Evolutionary conservation across 2,888 invertebrate species (phyloP).

Genomic region (Hyalella azteca): DNA sequence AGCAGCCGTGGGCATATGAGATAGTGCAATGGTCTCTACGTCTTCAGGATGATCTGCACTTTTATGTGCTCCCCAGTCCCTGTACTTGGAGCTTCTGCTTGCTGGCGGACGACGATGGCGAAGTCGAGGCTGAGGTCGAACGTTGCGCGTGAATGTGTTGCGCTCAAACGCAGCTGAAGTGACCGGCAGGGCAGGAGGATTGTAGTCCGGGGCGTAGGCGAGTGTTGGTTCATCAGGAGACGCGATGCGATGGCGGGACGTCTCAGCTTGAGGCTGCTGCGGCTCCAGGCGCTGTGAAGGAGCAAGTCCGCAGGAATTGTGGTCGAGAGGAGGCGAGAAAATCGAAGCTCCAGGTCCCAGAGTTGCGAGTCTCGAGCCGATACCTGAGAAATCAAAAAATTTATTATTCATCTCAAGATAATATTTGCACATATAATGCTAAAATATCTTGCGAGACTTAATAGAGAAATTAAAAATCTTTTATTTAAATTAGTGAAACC

Average conservation of each 20-base stretch:
- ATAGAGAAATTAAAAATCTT: too few relatives aligned
- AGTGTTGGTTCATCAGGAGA: background rate
- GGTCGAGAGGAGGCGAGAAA: background rate
- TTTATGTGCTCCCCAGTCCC: background rate
- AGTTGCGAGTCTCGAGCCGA: background rate
- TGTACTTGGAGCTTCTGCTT: slow-evolving; percentile 27
- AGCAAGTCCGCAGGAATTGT: too few relatives aligned
- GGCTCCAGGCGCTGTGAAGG: too few relatives aligned
- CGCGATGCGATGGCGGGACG: background rate
- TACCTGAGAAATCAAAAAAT: background rate
- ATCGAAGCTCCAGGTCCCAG: background rate
- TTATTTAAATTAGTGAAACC: too few relatives aligned
- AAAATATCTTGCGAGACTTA: too few relatives aligned
- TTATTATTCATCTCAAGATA: too few relatives aligned
- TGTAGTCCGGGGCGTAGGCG: background rate
- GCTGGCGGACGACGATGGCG: slow-evolving; percentile 15
- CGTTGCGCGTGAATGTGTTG: slow-evolving; percentile 17
- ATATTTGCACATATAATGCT: too few relatives aligned
- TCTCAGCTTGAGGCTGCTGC: background rate
- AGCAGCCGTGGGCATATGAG: background rate
- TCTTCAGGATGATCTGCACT: background rate
- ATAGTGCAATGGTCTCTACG: background rate
- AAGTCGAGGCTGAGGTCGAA: background rate
- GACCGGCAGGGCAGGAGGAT: background rate
- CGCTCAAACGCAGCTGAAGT: background rate